Conservation (phyloP, 2,113 vertebrate genomes). For the Tetraodon nigroviridis region DNA sequence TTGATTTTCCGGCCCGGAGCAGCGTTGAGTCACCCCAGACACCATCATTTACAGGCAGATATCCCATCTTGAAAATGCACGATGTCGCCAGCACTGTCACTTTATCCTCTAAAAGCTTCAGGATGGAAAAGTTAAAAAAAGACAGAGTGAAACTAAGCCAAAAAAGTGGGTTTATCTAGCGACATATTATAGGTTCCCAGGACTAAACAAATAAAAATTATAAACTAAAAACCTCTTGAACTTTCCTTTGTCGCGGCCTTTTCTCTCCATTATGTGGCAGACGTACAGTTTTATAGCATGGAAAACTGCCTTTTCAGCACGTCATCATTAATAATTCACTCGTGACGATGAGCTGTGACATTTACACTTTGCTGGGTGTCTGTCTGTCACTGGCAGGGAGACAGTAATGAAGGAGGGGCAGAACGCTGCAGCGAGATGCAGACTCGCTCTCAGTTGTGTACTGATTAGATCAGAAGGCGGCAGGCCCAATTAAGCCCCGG, state of each 20-base stretch:
- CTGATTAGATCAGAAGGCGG: constrained; percentile 51
- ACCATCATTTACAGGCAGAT: constrained; percentile 29
- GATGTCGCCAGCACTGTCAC: constrained; percentile 30
- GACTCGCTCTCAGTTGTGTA: constrained; percentile 23
- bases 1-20: constrained; percentile 10
- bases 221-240: constrained; percentile 3
- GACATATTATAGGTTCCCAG: not conserved
- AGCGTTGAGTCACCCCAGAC: constrained; percentile 21
- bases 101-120: constrained; percentile 10
- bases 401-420: constrained; percentile 55
- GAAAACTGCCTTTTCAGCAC: constrained; percentile 71
- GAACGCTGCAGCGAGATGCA: constrained; percentile 21
- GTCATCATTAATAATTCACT: constrained; percentile 76
- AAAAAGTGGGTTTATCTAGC: not conserved
- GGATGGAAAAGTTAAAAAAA: not conserved
- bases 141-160: not conserved
- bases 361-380: constrained; percentile 63
- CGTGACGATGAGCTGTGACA: constrained; percentile 74
- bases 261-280: constrained; percentile 33
- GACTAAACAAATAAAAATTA: constrained; percentile 12
- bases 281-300: constrained; percentile 45
- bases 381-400: constrained; percentile 53
- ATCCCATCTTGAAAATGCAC: constrained; percentile 14
- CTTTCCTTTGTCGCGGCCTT: not conserved
- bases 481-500: constrained; percentile 30